Evolutionary conservation across 1,140 invertebrate genomes (phyloP).

Genomic region (Drosophila quadrilineata): DNA sequence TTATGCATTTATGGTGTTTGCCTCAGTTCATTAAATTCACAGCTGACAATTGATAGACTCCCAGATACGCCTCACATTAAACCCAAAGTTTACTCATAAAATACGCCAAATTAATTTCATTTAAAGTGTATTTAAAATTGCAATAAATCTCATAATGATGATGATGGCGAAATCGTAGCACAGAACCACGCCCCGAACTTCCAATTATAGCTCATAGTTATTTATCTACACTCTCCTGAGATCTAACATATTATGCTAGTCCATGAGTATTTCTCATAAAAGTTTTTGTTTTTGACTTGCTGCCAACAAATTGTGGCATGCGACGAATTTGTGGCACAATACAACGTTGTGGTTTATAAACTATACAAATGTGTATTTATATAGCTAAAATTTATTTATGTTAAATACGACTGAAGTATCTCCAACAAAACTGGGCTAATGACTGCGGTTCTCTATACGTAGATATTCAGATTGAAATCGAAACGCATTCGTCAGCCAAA

Average conservation of each 20-base stretch:
- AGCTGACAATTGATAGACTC: not conserved
- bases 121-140: too few relatives aligned
- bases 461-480: conserved; percentile 25
- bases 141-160: too few relatives aligned
- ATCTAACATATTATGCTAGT: conserved; percentile 25
- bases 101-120: not conserved
- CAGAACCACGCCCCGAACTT: too few relatives aligned
- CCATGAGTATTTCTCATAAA: too few relatives aligned
- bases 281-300: conserved; percentile 43
- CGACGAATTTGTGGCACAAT: conserved; percentile 31
- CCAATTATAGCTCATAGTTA: too few relatives aligned
- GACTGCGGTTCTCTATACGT: conserved; percentile 48
- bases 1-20: conserved; percentile 32
- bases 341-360: conserved; percentile 38
- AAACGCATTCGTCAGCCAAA: conserved; percentile 10
- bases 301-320: conserved; percentile 40
- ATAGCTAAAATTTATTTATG: not conserved
- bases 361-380: conserved; percentile 22
- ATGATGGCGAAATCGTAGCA: too few relatives aligned
- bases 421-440: conserved; percentile 73
- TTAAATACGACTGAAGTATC: conserved; percentile 14
- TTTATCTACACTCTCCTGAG: conserved; percentile 21
- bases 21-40: conserved; percentile 19
- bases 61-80: too few relatives aligned
- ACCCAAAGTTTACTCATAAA: too few relatives aligned